phyloP scores from a whole-genome alignment of 2,113 vertebrate species.

The Trogon surrucura region DNA sequence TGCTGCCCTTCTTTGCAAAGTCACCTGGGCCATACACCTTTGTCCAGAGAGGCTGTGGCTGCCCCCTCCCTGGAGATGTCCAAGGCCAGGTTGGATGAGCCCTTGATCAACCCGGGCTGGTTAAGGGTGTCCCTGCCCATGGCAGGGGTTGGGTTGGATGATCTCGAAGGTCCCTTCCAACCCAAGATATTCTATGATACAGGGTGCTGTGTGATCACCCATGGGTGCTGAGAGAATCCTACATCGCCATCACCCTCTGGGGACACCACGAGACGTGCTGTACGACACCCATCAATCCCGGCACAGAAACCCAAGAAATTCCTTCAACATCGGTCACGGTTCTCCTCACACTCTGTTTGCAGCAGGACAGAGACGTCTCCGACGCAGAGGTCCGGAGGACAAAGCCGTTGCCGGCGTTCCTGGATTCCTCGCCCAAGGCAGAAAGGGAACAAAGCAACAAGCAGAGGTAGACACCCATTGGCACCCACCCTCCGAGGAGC shows the following conservation, averaged over 20 bases:
- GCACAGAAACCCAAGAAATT: background rate
- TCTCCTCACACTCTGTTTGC: background rate
- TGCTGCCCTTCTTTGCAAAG: no score
- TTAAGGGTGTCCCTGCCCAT: no score
- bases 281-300: no score
- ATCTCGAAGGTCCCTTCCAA: no score
- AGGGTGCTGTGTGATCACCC: background rate
- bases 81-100: no score
- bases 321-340: background rate
- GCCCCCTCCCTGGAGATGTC: no score
- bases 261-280: fast-evolving
- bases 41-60: no score
- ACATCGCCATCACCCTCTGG: background rate
- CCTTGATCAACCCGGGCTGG: no score
- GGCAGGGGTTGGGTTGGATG: no score
- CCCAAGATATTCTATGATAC: no score
- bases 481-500: background rate
- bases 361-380: background rate
- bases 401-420: fast-evolving
- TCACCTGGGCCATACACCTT: no score
- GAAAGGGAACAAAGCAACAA: background rate
- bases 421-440: background rate
- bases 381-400: background rate
- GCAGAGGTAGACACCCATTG: background rate
- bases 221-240: background rate